Evolutionary conservation across 2,113 vertebrate species (phyloP), one percentile per base, ranked within the genome.

Genomic region (Willisornis vidua): DNA sequence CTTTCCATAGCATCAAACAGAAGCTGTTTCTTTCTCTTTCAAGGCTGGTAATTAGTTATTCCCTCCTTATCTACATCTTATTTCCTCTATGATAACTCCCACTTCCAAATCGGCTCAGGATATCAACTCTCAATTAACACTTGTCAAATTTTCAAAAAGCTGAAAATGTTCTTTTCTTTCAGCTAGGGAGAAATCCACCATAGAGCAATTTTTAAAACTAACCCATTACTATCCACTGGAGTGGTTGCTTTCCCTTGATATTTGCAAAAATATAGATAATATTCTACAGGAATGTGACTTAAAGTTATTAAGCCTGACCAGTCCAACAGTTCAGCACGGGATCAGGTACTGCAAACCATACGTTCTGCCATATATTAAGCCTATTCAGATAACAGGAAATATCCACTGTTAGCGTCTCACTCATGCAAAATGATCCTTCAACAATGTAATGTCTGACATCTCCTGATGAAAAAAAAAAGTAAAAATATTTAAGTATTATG

Each of bases 111-210:
- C 55, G 89, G 23, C 10, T 81, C 39, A 74, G 48, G 77, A 46
- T 59, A 65, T 14, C 65, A 90, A 70, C 7, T 20, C 29, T 67
- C 61, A 91, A 94, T 94, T 91, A 91, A 48, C 90, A 80, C 48
- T 66, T 85, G 83, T 84, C 76, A 92, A 85, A 52, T 77, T 66
- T 94, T 88, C 54, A 89, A 93, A 93, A 84, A 92, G 55, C 7
- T 84, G 46, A 85, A 90, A 90, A 90, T 43, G 9, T 58, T 85
- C 12, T 66, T 83, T 83, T 80, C 43, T 70, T 70, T 52, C n/a
- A 58, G 25, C 48, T 86, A 83, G 24, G 29, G 41, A 74, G 23
- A 80, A 96, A 86, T 66, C 11, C 37, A 39, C 9, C 16, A 74
- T 26, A 79, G 83, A 83, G 14, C 35, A 62, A 86, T 88, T 83